These are phyloP conservation scores for Leucozona laternaria DNA, from an alignment of 2,888 invertebrate genomes.

Conservation along the genomic window DNA sequence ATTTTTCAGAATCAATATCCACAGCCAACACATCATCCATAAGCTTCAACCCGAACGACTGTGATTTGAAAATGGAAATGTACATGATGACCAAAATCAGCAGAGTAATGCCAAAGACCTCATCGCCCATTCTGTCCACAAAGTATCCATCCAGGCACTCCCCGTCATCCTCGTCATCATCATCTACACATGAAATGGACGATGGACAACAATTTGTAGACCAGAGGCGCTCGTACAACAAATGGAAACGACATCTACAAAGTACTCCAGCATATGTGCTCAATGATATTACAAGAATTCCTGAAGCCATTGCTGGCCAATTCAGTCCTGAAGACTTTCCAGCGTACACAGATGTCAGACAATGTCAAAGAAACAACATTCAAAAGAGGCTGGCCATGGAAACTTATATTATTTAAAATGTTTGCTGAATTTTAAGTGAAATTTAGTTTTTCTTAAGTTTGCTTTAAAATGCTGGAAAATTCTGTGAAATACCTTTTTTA, in stretches of 20 bases:
- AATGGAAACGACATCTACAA: conserved; percentile 46
- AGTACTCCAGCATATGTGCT: conserved; percentile 26
- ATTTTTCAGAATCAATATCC: conserved; percentile 76
- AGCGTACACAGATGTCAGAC: conserved; percentile 27
- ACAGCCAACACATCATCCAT: conserved; percentile 48
- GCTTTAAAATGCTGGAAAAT: background rate
- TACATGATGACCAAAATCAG: conserved; percentile 80
- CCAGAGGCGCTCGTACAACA: conserved; percentile 23
- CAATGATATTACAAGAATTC: conserved; percentile 32
- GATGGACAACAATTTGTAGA: background rate
- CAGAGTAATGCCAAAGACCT: conserved; percentile 81
- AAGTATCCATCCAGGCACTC: conserved; percentile 80
- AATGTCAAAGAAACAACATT: background rate
- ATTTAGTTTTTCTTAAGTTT: too few species aligned
- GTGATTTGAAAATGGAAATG: conserved; percentile 82
- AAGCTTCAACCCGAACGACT: conserved; percentile 54
- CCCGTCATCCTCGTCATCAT: conserved; percentile 63
- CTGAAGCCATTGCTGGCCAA: conserved; percentile 59
- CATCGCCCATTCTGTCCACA: conserved; percentile 79
- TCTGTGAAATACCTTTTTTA: conserved; percentile 10
- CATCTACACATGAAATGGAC: background rate
- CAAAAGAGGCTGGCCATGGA: background rate
- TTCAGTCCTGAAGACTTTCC: conserved; percentile 44
- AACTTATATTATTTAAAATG: conserved; percentile 12
- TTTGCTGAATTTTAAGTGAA: background rate